phyloP scores from a whole-genome alignment of 37 sponge, comb jelly and placozoan species.

The Cladorhizidae sp. region DNA sequence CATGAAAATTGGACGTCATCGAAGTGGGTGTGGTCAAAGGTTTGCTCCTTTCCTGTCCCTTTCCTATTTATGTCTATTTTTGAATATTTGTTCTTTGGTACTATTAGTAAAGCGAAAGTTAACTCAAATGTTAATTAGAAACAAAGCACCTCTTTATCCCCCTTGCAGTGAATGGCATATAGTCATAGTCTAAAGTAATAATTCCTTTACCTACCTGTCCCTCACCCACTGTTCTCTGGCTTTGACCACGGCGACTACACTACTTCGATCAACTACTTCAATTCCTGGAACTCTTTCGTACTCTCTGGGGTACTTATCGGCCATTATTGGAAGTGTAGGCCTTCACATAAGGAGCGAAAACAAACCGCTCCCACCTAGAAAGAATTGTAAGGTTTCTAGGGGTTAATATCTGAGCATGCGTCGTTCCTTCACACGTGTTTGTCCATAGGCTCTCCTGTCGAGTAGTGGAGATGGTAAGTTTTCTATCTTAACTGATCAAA shows the following conservation, averaged over 20 bases:
- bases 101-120: too few relatives aligned
- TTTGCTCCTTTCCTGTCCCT: too few relatives aligned
- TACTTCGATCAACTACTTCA: slow-evolving; percentile 70
- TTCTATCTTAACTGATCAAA: neutral
- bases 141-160: too few relatives aligned
- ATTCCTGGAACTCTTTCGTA: slow-evolving; percentile 67
- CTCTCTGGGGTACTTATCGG: slow-evolving; percentile 53
- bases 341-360: neutral
- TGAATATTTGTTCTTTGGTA: too few relatives aligned
- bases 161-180: too few relatives aligned
- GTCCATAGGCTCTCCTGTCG: neutral
- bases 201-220: slow-evolving; percentile 47
- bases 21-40: too few relatives aligned
- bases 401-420: too few relatives aligned
- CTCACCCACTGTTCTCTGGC: slow-evolving; percentile 75
- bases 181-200: too few relatives aligned
- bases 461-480: slow-evolving; percentile 20
- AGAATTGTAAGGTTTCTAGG: neutral
- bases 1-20: too few relatives aligned
- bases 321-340: neutral
- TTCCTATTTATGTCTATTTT: too few relatives aligned
- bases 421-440: neutral
- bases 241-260: slow-evolving; percentile 60
- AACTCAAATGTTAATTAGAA: too few relatives aligned
- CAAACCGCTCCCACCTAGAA: neutral